Base-by-base conservation (phyloP, 2,113 vertebrate species). In the Pagrus major region DNA sequence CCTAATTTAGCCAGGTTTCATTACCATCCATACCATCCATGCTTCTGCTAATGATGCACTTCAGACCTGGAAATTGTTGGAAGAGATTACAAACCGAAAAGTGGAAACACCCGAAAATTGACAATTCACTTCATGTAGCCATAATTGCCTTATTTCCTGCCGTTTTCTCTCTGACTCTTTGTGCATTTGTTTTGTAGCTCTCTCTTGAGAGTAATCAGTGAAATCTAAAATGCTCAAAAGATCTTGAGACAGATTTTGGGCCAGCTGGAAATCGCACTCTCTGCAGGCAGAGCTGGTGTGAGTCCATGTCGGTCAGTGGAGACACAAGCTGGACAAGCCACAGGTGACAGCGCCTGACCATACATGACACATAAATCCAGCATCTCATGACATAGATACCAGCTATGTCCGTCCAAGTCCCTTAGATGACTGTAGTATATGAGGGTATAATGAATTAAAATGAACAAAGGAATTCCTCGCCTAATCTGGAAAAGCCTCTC, bases 21-120 rank as follows among this genome's bases (percentile, higher is more conserved):
- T 80, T 78, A 60, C n/a, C n/a, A n/a, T n/a, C n/a, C n/a, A n/a
- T 49, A 29, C 47, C 54, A 27, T 74, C 49, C 37, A 29, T 69
- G 61, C 55, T 31, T 16, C 58, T 81, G 70, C 69, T 90, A 92
- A 88, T 89, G 89, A 78, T 72, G 71, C 78, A 63, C 49, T 71
- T 83, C 82, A 72, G 74, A 63, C 77, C 33, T 76, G 69, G n/a
- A 75, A 74, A 55, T 52, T 41, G 51, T 65, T 74, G 35, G 71
- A 83, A 73, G 39, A 74, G 68, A 88, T 90, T 66, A 76, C 49
- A 77, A 71, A 65, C 66, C 52, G 29, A 68, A 16, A 6, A 37
- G 46, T 23, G 14, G 21, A 81, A 80, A 73, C 47, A 37, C 27
- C 20, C 23, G 12, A 33, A 55, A 55, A 61, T 47, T 63, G 54